phyloP scores from a whole-genome alignment of 2,888 invertebrate species.

The Anthrax anthrax region DNA sequence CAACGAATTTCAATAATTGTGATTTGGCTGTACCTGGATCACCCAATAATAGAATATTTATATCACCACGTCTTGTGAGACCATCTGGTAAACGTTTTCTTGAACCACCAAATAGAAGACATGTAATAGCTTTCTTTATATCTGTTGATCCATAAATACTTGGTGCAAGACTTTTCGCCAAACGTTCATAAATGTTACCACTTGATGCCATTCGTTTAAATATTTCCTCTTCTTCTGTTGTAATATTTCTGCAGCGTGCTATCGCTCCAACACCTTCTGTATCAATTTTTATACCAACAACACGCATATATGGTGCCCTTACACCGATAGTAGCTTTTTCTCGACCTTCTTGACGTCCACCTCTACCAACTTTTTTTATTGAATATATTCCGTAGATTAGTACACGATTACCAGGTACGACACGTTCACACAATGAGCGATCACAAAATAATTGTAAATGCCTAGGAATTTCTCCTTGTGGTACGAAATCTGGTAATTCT shows the following conservation, averaged over 20 bases:
- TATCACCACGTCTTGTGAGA: conserved; percentile 87
- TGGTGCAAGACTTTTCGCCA: conserved; percentile 86
- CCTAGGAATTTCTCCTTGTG: conserved; percentile 93
- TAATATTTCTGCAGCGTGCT: conserved; percentile 38
- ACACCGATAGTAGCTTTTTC: conserved; percentile 81
- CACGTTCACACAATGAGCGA: conserved; percentile 77
- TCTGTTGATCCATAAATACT: conserved; percentile 90
- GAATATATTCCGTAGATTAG: conserved; percentile 90
- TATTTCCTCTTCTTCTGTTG: conserved; percentile 51
- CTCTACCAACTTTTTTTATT: conserved; percentile 68
- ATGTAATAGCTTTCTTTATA: conserved; percentile 94
- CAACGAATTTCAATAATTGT: conserved; percentile 93
- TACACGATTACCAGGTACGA: conserved; percentile 92
- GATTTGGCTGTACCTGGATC: conserved; percentile 99
- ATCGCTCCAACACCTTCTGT: conserved; percentile 59
- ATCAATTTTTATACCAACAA: conserved; percentile 82
- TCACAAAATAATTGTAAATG: conserved; percentile 92
- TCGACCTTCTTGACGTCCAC: conserved; percentile 51
- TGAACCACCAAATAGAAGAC: conserved; percentile 85
- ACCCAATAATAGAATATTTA: conserved; percentile 86
- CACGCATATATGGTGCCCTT: conserved; percentile 84
- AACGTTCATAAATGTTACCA: conserved; percentile 74
- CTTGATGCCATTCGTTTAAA: conserved; percentile 63
- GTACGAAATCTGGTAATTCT: conserved; percentile 82
- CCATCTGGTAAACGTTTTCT: conserved; percentile 89